These are phyloP conservation scores for Phocides pigmalion DNA, from an alignment of 1,140 invertebrate species.

Conservation along the genomic window DNA sequence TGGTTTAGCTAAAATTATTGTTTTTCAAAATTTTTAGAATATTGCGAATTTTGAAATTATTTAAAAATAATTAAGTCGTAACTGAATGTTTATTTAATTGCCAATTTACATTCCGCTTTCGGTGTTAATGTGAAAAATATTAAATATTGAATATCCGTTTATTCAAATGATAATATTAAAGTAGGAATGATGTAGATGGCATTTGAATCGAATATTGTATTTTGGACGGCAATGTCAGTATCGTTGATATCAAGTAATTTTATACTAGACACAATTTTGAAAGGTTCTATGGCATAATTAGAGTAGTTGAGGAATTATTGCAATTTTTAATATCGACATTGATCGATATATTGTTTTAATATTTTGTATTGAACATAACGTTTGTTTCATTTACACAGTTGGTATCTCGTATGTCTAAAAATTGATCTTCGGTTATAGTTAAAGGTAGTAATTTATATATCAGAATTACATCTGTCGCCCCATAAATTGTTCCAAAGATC, in stretches of 20 bases:
- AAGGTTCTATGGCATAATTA: too few relatives aligned
- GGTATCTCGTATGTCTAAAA: too few relatives aligned
- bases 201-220: too few relatives aligned
- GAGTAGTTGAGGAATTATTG: too few relatives aligned
- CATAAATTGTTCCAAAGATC: constrained; percentile 81
- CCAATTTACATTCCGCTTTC: constrained; percentile 69
- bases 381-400: too few relatives aligned
- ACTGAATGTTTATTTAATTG: constrained; percentile 22
- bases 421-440: constrained; percentile 3
- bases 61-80: constrained; percentile 3
- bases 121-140: constrained; percentile 47
- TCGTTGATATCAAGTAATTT: too few relatives aligned
- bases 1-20: constrained; percentile 15
- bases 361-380: too few relatives aligned
- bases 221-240: too few relatives aligned
- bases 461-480: constrained; percentile 57
- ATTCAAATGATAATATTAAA: constrained; percentile 23
- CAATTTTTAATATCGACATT: too few relatives aligned
- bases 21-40: not conserved
- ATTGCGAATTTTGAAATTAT: not conserved
- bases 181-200: too few relatives aligned
- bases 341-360: too few relatives aligned
- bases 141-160: constrained; percentile 12
- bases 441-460: constrained; percentile 52
- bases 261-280: too few relatives aligned